These are phyloP conservation scores for Cephalopterus ornatus DNA, from an alignment of 2,113 vertebrate genomes.

Conservation along the genomic window DNA sequence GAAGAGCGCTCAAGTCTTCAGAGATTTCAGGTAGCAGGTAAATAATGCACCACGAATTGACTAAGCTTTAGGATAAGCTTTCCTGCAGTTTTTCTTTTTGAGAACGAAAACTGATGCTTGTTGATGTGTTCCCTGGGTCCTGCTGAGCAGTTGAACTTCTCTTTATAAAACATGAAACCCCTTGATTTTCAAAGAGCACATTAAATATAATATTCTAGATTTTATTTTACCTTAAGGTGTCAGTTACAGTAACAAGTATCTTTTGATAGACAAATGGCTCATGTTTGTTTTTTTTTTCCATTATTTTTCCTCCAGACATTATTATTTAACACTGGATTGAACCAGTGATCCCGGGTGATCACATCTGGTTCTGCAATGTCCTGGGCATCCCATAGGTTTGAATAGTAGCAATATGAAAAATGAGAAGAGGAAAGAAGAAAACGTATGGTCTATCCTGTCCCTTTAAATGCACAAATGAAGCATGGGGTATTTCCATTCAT, in stretches of 20 bases:
- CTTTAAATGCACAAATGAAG: not conserved
- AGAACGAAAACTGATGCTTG: not conserved
- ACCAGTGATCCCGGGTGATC: not conserved
- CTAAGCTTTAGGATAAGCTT: not conserved
- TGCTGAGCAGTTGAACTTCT: not conserved
- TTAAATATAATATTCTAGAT: not conserved
- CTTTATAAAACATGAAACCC: not conserved
- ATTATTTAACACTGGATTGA: not conserved
- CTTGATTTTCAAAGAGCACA: not conserved
- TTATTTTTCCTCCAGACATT: not conserved
- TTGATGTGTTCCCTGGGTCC: not conserved
- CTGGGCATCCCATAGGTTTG: not conserved
- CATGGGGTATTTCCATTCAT: not conserved
- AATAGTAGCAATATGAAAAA: not conserved
- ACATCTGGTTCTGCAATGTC: not conserved
- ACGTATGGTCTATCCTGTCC: not conserved
- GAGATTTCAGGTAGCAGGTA: not conserved
- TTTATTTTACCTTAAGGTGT: not conserved
- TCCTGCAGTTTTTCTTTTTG: not conserved
- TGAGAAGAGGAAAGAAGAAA: not conserved
- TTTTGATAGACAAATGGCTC: not conserved
- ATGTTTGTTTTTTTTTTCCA: not conserved
- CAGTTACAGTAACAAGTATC: not conserved
- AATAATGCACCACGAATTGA: not conserved
- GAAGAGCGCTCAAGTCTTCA: not conserved